phyloP scores from a whole-genome alignment of 30 jellyfish, hydroid and myxozoan genomes.

The Nemopilema nomurai region DNA sequence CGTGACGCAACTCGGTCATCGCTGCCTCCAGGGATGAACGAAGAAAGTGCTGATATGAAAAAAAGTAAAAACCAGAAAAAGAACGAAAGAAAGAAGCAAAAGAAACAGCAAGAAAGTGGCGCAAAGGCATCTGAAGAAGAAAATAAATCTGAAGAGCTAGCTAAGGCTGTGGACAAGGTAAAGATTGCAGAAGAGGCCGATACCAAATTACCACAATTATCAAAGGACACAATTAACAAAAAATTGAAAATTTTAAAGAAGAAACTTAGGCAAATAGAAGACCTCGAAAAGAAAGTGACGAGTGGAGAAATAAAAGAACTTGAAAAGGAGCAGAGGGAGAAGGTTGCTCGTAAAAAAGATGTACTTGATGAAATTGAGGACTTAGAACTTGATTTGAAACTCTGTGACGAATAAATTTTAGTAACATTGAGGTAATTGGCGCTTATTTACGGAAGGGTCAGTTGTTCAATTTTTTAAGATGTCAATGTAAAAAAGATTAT shows the following conservation, averaged over 20 bases:
- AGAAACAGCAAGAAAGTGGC: slow-evolving; percentile 61
- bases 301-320: slow-evolving; percentile 76
- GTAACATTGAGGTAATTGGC: too few species aligned
- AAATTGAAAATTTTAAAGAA: slow-evolving; percentile 73
- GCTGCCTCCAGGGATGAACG: slow-evolving; percentile 89
- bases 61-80: slow-evolving; percentile 86
- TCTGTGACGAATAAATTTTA: slow-evolving; percentile 42
- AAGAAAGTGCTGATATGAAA: slow-evolving; percentile 40
- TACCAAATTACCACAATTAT: background rate
- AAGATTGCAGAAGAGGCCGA: background rate
- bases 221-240: slow-evolving; percentile 55
- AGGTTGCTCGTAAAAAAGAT: slow-evolving; percentile 61
- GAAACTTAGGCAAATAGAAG: slow-evolving; percentile 88
- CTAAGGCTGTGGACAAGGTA: slow-evolving; percentile 7
- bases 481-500: too few species aligned
- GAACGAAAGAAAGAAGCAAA: slow-evolving; percentile 80
- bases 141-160: background rate
- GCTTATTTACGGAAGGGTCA: too few species aligned
- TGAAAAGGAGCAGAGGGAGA: slow-evolving; percentile 82
- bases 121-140: slow-evolving; percentile 7
- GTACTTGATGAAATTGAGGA: slow-evolving; percentile 83
- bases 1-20: slow-evolving; percentile 56
- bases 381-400: slow-evolving; percentile 64
- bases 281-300: slow-evolving; percentile 61
- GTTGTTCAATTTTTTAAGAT: too few species aligned